Percentiles rank a stretch among this genome's conserved stretches.
Evolutionary conservation across 1,140 invertebrate genomes (phyloP).

Genomic region (Medauroidea extradentata): DNA sequence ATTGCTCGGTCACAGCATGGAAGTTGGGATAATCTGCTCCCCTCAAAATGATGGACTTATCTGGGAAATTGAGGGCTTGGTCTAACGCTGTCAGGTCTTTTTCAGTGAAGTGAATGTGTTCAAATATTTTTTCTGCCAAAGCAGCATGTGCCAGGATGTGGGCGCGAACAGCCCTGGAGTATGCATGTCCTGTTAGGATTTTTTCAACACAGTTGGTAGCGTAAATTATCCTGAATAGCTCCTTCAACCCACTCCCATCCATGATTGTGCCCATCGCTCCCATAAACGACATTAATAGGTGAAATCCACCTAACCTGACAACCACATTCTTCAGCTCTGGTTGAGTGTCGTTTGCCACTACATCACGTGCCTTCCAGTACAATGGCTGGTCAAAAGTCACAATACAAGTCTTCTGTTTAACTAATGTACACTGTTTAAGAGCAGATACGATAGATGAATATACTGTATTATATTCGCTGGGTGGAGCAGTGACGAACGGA

Average conservation of each 20-base stretch:
- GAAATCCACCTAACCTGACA: slow-evolving; percentile 22
- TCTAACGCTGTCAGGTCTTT: too few species aligned
- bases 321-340: slow-evolving; percentile 18
- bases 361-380: slow-evolving; percentile 17
- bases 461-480: neutral
- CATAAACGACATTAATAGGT: slow-evolving; percentile 38
- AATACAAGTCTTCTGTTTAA: slow-evolving; percentile 31
- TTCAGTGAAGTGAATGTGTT: too few species aligned
- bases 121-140: too few species aligned
- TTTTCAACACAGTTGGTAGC: slow-evolving; percentile 37
- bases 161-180: slow-evolving; percentile 34
- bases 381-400: neutral
- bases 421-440: neutral
- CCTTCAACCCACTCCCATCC: slow-evolving; percentile 38
- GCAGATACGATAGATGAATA: neutral
- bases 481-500: neutral
- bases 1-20: too few species aligned
- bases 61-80: too few species aligned
- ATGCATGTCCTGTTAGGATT: slow-evolving; percentile 37
- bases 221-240: slow-evolving; percentile 34
- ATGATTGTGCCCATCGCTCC: slow-evolving; percentile 41
- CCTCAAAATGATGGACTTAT: too few species aligned
- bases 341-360: too few species aligned
- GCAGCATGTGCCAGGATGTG: slow-evolving; percentile 36
- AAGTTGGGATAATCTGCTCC: too few species aligned